phyloP scores from a whole-genome alignment of 2,888 invertebrate genomes.

The Labia minor region DNA sequence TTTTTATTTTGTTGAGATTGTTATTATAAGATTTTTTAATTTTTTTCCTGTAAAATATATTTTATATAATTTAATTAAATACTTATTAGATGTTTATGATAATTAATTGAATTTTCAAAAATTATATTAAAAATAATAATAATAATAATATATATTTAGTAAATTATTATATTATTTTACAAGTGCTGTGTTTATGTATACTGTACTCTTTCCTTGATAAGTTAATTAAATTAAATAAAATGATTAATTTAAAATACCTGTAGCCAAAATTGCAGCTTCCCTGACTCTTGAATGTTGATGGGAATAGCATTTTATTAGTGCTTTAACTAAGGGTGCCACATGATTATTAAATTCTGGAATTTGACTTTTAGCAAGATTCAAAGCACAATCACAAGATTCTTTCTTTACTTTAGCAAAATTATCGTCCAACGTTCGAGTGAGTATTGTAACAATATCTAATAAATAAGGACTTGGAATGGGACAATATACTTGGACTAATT shows the following conservation, averaged over 20 bases:
- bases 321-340: conserved; percentile 60
- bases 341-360: conserved; percentile 63
- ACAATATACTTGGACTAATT: conserved; percentile 53
- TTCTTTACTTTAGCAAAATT: conserved; percentile 71
- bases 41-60: too few relatives aligned
- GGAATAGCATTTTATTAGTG: conserved; percentile 57
- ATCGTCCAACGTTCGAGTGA: conserved; percentile 61
- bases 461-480: conserved; percentile 53
- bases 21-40: too few relatives aligned
- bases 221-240: too few relatives aligned
- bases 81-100: too few relatives aligned
- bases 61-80: too few relatives aligned
- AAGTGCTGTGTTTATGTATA: too few relatives aligned
- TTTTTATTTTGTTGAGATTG: too few relatives aligned
- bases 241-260: conserved; percentile 41
- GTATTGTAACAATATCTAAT: conserved; percentile 63
- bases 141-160: too few relatives aligned
- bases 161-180: too few relatives aligned
- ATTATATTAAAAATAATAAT: too few relatives aligned
- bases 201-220: too few relatives aligned
- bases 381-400: conserved; percentile 61
- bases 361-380: conserved; percentile 49
- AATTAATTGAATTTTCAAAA: too few relatives aligned
- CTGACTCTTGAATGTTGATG: conserved; percentile 79
- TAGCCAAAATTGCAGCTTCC: conserved; percentile 58